These are phyloP conservation scores for Falco punctatus DNA, from an alignment of 2,113 vertebrate genomes.

Conservation along the genomic window DNA sequence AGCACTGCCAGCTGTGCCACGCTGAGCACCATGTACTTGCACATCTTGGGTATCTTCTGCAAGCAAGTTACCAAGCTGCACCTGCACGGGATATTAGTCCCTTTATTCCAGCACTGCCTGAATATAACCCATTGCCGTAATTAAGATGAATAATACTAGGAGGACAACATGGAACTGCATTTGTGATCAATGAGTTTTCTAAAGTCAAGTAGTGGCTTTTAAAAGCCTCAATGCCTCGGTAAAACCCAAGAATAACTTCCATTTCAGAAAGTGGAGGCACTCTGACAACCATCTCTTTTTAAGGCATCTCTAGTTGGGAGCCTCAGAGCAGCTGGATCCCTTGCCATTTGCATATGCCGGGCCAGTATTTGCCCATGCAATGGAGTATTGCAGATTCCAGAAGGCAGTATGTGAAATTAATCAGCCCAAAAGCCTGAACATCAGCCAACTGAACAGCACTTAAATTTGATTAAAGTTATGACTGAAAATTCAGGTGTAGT, in stretches of 20 bases:
- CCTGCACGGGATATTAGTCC: background rate
- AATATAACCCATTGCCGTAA: background rate
- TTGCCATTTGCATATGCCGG: background rate
- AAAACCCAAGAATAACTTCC: background rate
- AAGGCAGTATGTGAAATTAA: background rate
- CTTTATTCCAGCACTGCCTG: background rate
- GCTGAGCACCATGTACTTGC: background rate
- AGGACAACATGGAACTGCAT: background rate
- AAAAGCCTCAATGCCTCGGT: background rate
- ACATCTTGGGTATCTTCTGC: background rate
- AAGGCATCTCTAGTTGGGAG: background rate
- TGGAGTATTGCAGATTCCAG: background rate
- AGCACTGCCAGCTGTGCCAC: background rate
- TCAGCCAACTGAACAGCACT: background rate
- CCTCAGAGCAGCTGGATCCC: background rate
- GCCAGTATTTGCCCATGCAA: background rate
- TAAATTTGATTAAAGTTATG: background rate
- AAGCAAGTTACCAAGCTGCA: background rate
- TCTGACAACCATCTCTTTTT: background rate
- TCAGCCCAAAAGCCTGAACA: background rate
- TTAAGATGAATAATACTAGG: background rate
- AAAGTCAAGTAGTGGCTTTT: background rate
- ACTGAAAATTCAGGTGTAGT: background rate
- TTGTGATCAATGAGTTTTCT: background rate
- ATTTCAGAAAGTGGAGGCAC: background rate